Evolutionary conservation across 2,797 vertebrate genomes (phyloP).

Genomic region (Aphelocoma californica): DNA sequence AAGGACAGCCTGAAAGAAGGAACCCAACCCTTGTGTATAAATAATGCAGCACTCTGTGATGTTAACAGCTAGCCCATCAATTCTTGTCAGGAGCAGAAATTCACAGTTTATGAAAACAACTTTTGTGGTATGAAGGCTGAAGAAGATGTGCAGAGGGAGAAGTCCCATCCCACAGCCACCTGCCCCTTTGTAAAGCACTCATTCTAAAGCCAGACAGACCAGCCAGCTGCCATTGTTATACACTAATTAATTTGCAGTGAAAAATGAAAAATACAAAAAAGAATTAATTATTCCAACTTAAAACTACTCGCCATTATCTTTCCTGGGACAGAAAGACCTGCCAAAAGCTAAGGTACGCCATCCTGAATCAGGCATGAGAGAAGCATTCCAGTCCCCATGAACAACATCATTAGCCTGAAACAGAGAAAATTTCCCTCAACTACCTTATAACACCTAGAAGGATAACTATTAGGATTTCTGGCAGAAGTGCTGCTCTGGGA

Average conservation of each 20-base stretch:
- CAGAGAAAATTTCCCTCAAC: background rate
- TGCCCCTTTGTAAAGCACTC: fast-evolving
- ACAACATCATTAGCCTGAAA: background rate
- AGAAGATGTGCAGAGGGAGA: background rate
- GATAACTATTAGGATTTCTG: background rate
- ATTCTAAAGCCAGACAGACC: background rate
- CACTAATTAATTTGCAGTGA: background rate
- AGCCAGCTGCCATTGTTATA: background rate
- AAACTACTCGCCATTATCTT: background rate
- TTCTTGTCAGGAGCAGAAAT: slow-evolving; percentile 41
- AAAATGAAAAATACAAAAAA: background rate
- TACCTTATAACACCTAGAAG: background rate
- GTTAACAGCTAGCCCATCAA: slow-evolving; percentile 8
- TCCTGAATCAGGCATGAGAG: background rate
- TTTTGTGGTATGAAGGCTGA: background rate
- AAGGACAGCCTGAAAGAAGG: slow-evolving; percentile 42
- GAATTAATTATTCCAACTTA: background rate
- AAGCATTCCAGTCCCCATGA: background rate
- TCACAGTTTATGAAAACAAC: slow-evolving; percentile 29
- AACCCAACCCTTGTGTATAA: slow-evolving; percentile 30
- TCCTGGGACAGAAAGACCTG: background rate
- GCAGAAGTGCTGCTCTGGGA: background rate
- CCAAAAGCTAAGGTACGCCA: background rate
- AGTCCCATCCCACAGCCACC: background rate
- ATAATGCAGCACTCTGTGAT: slow-evolving; percentile 46